A percentile compares a stretch with the other conserved stretches of the same genome.
phyloP scores from a whole-genome alignment of 2,888 invertebrate species.

The Melanophora roralis region DNA sequence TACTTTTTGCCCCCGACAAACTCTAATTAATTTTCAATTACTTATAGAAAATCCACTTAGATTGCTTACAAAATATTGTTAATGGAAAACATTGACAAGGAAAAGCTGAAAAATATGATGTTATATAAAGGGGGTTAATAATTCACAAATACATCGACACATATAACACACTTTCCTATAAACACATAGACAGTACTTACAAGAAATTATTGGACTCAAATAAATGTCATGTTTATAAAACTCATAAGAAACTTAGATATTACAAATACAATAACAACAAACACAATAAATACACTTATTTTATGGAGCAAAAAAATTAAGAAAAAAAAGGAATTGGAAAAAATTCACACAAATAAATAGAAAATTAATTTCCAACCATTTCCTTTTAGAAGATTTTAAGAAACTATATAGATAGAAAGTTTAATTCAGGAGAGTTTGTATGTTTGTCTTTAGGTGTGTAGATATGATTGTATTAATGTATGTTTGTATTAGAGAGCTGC shows the following conservation, averaged over 20 bases:
- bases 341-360: constrained; percentile 51
- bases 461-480: too few relatives aligned
- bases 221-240: constrained; percentile 57
- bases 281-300: constrained; percentile 3
- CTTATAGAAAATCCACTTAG: constrained; percentile 54
- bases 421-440: too few relatives aligned
- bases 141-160: constrained; percentile 7
- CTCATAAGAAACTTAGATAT: constrained; percentile 23
- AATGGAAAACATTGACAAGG: constrained; percentile 10
- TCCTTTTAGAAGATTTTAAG: constrained; percentile 45
- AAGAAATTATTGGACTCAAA: constrained; percentile 18
- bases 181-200: background rate
- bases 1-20: background rate
- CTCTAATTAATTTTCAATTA: constrained; percentile 51
- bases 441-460: too few relatives aligned
- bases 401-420: background rate
- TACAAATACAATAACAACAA: constrained; percentile 19
- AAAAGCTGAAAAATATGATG: constrained; percentile 12
- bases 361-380: constrained; percentile 60
- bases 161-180: too few relatives aligned
- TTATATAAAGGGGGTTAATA: constrained; percentile 14
- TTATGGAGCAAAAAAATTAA: background rate
- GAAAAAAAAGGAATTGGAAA: background rate
- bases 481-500: too few relatives aligned
- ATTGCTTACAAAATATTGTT: background rate